These are phyloP conservation scores for Hofmannophila pseudospretella DNA, from an alignment of 2,888 invertebrate genomes.

Conservation along the genomic window DNA sequence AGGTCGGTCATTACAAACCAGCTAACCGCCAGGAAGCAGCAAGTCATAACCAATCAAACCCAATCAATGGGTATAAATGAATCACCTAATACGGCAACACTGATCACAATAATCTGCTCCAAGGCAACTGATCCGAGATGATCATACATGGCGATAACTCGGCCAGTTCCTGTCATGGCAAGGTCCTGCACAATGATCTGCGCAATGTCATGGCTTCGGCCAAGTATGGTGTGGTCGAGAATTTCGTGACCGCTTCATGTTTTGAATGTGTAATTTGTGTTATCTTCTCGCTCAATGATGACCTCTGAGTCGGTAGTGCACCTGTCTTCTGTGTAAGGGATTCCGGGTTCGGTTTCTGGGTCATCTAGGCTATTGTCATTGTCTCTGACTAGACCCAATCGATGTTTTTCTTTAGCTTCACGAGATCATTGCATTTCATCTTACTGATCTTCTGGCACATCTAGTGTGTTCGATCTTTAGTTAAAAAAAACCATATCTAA, in stretches of 20 bases:
- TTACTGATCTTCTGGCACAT: too few relatives aligned
- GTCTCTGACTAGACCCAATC: too few relatives aligned
- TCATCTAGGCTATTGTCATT: too few relatives aligned
- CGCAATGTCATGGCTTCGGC: not conserved
- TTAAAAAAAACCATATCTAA: too few relatives aligned
- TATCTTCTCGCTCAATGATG: too few relatives aligned
- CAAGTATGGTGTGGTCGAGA: not conserved
- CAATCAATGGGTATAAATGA: not conserved
- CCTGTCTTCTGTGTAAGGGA: too few relatives aligned
- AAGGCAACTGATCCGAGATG: slow-evolving; percentile 2
- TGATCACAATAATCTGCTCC: slow-evolving; percentile 2
- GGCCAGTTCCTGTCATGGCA: slow-evolving; percentile 11
- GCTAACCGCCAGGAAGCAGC: not conserved
- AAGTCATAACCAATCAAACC: not conserved
- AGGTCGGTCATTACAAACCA: not conserved
- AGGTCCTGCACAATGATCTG: slow-evolving; percentile 1
- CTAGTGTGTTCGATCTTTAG: too few relatives aligned
- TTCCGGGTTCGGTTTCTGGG: too few relatives aligned
- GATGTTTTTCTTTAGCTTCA: too few relatives aligned
- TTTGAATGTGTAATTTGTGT: too few relatives aligned
- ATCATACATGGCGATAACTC: slow-evolving; percentile 8
- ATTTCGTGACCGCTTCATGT: not conserved
- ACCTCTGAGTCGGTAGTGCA: too few relatives aligned
- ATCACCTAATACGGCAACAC: slow-evolving; percentile 3
- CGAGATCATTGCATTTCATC: too few relatives aligned